A percentile compares a stretch with the other conserved stretches of the same genome.
Evolutionary conservation across 2,888 invertebrate species (phyloP).

Genomic region (Dynastes tityus): DNA sequence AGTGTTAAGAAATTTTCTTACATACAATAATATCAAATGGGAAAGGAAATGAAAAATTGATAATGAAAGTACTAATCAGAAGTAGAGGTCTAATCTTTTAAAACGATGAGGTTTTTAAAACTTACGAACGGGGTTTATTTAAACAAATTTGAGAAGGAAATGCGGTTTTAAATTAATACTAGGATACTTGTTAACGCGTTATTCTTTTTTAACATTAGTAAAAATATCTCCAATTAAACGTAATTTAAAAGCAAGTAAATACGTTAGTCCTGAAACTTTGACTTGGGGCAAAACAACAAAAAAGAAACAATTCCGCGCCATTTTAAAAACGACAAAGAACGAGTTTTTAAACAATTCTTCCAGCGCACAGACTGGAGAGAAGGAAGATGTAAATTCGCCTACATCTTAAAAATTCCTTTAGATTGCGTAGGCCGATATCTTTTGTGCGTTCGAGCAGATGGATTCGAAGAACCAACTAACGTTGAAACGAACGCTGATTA

Average conservation of each 20-base stretch:
- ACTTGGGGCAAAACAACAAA: not conserved
- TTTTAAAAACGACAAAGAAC: constrained; percentile 23
- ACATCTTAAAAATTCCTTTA: constrained; percentile 36
- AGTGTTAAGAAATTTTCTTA: not conserved
- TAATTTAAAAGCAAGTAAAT: not conserved
- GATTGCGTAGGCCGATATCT: constrained; percentile 42
- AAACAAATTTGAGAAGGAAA: not conserved
- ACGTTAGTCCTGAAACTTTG: not conserved
- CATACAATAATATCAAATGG: not conserved
- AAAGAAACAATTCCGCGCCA: constrained; percentile 15
- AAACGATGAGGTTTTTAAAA: too few relatives aligned
- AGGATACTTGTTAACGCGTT: too few relatives aligned
- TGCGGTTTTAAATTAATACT: too few relatives aligned
- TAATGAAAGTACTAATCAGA: constrained; percentile 8
- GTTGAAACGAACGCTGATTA: not conserved
- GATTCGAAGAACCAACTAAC: not conserved
- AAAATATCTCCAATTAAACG: not conserved
- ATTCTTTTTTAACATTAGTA: too few relatives aligned
- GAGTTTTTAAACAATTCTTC: constrained; percentile 23
- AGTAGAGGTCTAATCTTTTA: not conserved
- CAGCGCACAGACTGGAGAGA: not conserved
- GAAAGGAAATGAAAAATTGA: constrained; percentile 22
- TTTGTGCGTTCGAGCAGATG: constrained; percentile 3
- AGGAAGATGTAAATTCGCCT: constrained; percentile 31
- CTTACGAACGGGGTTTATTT: not conserved